phyloP scores from a whole-genome alignment of 2,113 vertebrate genomes.

The Dryoscopus gambensis region DNA sequence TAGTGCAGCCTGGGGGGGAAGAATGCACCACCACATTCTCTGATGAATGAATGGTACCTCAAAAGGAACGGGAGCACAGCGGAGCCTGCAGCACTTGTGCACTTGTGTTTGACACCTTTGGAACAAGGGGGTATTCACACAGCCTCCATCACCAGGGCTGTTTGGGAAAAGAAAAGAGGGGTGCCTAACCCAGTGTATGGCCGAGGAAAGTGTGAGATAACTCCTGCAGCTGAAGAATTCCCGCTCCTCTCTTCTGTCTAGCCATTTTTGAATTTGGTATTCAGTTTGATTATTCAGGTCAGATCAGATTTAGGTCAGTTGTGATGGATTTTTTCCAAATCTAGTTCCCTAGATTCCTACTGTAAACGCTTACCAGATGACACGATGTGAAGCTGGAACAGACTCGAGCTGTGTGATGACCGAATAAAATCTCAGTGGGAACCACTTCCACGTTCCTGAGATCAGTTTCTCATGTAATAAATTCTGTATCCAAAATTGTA shows the following conservation, averaged over 20 bases:
- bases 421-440: conserved; percentile 59
- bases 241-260: not conserved
- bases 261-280: conserved; percentile 15
- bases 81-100: not conserved
- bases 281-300: conserved; percentile 56
- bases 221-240: not conserved
- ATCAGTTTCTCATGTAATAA: conserved; percentile 64
- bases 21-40: not conserved
- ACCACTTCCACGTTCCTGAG: conserved; percentile 44
- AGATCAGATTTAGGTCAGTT: conserved; percentile 56
- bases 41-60: not conserved
- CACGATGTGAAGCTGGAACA: conserved; percentile 33
- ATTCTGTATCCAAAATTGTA: conserved; percentile 59
- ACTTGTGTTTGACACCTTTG: not conserved
- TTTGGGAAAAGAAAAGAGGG: not conserved
- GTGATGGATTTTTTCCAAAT: conserved; percentile 54
- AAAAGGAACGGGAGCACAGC: not conserved
- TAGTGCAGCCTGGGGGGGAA: rapidly evolving
- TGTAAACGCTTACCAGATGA: conserved; percentile 62
- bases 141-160: not conserved
- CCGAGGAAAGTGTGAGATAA: not conserved
- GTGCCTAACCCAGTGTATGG: not conserved
- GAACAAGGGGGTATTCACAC: not conserved
- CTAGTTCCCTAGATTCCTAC: conserved; percentile 35
- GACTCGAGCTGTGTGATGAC: conserved; percentile 40